A percentile compares a stretch with the other conserved stretches of the same genome.
Conservation (phyloP, 2,797 vertebrate species). For the Miichthys miiuy region DNA sequence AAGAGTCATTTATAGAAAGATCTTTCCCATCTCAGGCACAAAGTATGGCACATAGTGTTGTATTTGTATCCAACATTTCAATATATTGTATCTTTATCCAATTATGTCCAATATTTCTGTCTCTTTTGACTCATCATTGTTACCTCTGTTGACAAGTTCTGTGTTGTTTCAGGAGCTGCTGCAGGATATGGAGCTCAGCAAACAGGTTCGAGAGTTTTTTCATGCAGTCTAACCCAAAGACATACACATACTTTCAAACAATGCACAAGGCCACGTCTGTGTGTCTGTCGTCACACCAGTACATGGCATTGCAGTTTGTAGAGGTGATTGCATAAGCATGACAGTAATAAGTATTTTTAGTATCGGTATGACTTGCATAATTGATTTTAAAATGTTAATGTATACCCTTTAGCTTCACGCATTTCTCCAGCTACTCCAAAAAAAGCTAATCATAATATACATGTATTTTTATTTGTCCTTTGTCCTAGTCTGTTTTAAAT, state of each 20-base stretch:
- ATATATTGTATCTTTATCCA: neutral
- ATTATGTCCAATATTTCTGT: neutral
- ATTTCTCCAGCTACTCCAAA: neutral
- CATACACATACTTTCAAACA: neutral
- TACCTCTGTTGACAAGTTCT: neutral
- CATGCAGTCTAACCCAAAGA: neutral
- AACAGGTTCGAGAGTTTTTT: constrained; percentile 52
- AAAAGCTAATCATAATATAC: neutral
- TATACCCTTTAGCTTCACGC: neutral
- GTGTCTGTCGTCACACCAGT: neutral
- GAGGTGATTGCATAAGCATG: neutral
- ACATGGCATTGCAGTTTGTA: neutral
- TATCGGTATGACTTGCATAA: neutral
- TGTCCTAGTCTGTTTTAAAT: neutral
- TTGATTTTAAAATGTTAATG: neutral
- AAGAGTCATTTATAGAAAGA: neutral
- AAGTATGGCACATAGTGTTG: neutral
- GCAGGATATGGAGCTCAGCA: constrained; percentile 63
- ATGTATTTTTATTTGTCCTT: neutral
- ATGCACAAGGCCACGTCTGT: neutral
- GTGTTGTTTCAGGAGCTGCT: constrained; percentile 59
- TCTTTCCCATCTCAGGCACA: neutral
- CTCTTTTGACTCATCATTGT: neutral
- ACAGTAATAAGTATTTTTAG: neutral
- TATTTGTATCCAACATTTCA: neutral